A percentile compares a stretch with the other conserved stretches of the same genome.
Conservation (phyloP, 2,113 vertebrate species). For the Mesitornis unicolor region DNA sequence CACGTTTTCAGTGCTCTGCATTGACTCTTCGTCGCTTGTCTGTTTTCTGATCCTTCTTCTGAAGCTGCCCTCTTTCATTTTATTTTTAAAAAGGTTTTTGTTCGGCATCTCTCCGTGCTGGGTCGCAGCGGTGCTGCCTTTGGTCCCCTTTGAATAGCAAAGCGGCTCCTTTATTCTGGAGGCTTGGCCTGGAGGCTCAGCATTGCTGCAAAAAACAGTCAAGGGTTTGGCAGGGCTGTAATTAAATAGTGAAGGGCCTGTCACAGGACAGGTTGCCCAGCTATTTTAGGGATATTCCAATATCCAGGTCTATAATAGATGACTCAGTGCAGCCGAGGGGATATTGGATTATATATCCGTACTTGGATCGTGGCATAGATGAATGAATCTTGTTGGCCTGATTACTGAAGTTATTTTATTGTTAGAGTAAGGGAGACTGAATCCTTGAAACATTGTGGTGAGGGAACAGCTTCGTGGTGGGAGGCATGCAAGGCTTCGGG, state of each 20-base stretch:
- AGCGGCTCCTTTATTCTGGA: slow-evolving; percentile 1
- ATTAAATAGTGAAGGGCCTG: background rate
- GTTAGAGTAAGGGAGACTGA: background rate
- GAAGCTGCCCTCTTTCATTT: background rate
- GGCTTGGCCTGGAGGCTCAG: slow-evolving; percentile 9
- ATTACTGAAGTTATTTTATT: background rate
- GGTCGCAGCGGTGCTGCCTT: background rate
- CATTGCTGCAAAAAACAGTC: background rate
- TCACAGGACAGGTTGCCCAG: background rate
- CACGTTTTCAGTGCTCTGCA: background rate
- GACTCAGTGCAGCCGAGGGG: background rate
- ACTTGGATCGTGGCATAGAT: background rate
- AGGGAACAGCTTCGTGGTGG: background rate
- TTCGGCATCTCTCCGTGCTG: background rate
- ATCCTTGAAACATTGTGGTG: background rate
- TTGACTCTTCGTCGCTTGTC: background rate
- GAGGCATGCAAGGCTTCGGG: background rate
- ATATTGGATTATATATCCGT: background rate
- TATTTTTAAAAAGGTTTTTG: slow-evolving; percentile 28
- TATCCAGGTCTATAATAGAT: background rate
- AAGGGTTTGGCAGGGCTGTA: background rate
- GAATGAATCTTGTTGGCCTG: background rate
- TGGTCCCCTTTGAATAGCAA: slow-evolving; percentile 36
- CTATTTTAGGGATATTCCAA: slow-evolving; percentile 26
- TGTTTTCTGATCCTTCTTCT: slow-evolving; percentile 14